These are phyloP conservation scores for Melanotaenia boesemani DNA, from an alignment of 2,797 vertebrate genomes.

Conservation along the genomic window DNA sequence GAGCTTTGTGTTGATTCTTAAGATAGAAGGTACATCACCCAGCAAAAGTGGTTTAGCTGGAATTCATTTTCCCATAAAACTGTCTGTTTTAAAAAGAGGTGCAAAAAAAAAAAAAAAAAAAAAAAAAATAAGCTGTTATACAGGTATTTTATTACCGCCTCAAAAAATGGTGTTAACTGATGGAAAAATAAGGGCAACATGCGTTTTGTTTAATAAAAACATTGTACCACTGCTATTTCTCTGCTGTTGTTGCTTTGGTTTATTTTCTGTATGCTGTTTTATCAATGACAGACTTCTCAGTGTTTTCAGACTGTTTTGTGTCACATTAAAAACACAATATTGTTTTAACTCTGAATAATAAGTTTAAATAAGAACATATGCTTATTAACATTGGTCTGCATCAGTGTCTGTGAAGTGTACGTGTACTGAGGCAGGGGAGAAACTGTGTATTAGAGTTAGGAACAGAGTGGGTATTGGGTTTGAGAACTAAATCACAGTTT, in stretches of 20 bases:
- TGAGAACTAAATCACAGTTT: conserved; percentile 75
- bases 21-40: no score
- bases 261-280: neutral
- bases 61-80: no score
- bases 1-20: no score
- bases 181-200: no score
- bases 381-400: conserved; percentile 22
- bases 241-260: conserved; percentile 12
- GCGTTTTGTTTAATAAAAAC: no score
- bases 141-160: no score
- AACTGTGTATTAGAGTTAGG: conserved; percentile 37
- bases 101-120: no score
- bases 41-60: no score
- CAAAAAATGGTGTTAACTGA: no score
- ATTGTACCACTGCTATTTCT: no score
- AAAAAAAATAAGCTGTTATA: no score
- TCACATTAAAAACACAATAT: neutral
- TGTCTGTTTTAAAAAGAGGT: no score
- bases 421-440: conserved; percentile 34
- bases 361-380: conserved; percentile 21
- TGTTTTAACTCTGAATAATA: neutral
- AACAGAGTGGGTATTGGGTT: conserved; percentile 48
- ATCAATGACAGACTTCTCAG: neutral
- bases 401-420: conserved; percentile 26
- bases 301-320: neutral